Percentiles rank a stretch among this genome's conserved stretches.
Conservation (phyloP, 2,888 invertebrate species). For the Notodonta ziczac region DNA sequence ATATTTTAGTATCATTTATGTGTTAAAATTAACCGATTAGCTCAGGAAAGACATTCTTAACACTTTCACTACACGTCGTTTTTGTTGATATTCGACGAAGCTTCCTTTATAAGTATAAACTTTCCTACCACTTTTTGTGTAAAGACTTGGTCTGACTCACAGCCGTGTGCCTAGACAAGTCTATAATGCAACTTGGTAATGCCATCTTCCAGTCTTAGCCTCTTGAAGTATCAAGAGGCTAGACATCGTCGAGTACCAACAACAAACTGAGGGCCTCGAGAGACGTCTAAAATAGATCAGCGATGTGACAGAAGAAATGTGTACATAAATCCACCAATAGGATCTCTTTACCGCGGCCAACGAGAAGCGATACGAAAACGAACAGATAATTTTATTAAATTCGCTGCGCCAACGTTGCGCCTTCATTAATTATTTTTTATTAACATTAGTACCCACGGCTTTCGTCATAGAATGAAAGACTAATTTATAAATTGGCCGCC, state of each 20-base stretch:
- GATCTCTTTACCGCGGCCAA: too few species aligned
- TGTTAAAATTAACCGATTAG: conserved; percentile 27
- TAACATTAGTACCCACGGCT: too few species aligned
- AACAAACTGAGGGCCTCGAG: conserved; percentile 5
- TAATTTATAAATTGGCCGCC: too few species aligned
- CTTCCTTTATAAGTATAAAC: not conserved
- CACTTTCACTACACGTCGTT: conserved; percentile 14
- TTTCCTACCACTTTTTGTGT: not conserved
- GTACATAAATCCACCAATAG: too few species aligned
- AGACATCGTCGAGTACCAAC: conserved; percentile 24
- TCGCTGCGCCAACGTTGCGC: too few species aligned
- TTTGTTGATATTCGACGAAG: conserved; percentile 32
- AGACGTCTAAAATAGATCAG: not conserved
- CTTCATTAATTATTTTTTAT: too few species aligned
- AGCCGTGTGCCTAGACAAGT: conserved; percentile 1
- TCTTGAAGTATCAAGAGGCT: not conserved
- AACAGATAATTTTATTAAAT: too few species aligned
- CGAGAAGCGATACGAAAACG: too few species aligned
- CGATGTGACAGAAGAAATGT: too few species aligned
- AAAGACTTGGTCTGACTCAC: not conserved
- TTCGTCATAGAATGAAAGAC: too few species aligned
- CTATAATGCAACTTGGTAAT: not conserved
- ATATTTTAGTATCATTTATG: conserved; percentile 24
- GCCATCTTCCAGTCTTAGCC: not conserved
- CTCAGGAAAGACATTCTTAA: conserved; percentile 12